Conservation (phyloP, 2,888 invertebrate genomes). For the Odontothrips loti region DNA sequence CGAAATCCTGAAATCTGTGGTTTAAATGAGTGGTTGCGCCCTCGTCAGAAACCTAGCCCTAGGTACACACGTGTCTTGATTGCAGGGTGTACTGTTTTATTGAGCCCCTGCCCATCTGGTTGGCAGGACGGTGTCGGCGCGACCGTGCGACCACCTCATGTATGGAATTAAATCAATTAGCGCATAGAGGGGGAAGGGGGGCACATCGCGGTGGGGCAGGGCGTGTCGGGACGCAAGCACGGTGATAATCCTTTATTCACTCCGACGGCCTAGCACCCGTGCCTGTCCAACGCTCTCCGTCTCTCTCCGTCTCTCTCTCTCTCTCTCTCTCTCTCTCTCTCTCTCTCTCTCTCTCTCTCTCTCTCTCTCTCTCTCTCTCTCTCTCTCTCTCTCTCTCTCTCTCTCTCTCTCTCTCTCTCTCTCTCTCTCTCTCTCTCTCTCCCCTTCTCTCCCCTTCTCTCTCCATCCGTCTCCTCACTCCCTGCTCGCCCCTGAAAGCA, state of each 20-base stretch:
- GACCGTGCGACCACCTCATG: not conserved
- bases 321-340: not conserved
- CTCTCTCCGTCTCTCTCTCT: not conserved
- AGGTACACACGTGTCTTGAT: no score
- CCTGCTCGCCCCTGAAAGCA: not conserved
- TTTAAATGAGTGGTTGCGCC: no score
- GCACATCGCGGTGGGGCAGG: not conserved
- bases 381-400: not conserved
- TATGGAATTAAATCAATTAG: conserved; percentile 7
- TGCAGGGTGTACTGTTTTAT: no score
- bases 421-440: not conserved
- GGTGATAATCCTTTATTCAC: not conserved
- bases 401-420: not conserved
- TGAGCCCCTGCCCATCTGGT: not conserved
- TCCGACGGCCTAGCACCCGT: not conserved
- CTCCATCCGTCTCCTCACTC: not conserved
- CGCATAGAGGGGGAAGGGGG: not conserved
- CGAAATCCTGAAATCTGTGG: no score
- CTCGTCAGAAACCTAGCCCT: no score
- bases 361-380: not conserved
- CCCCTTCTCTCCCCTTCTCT: not conserved
- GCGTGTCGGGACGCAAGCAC: not conserved
- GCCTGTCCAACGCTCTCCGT: not conserved
- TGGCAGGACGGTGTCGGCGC: not conserved
- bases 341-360: conserved; percentile 12